These are phyloP conservation scores for Nanorana parkeri DNA, from an alignment of 2,113 vertebrate species.

Conservation along the genomic window DNA sequence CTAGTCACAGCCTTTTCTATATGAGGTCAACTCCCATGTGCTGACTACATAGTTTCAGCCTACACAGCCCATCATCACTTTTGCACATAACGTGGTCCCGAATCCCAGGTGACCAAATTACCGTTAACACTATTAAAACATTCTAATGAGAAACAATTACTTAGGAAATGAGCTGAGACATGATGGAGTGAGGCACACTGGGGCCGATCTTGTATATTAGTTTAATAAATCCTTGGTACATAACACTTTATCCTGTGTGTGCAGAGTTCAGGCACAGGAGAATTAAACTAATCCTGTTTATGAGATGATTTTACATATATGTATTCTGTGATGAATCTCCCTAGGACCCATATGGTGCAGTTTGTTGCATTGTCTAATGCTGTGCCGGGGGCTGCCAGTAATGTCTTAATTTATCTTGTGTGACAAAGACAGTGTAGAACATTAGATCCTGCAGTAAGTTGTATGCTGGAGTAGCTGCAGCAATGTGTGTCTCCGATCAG, in stretches of 20 bases:
- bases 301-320: background rate
- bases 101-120: conserved; percentile 87
- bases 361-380: conserved; percentile 89
- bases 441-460: background rate
- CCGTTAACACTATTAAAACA: conserved; percentile 89
- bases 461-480: background rate
- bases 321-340: conserved; percentile 90
- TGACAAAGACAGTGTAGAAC: background rate
- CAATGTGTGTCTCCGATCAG: background rate
- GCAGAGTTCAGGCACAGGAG: conserved; percentile 80
- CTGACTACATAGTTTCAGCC: background rate
- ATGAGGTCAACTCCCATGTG: too few species aligned
- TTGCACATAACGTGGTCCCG: conserved; percentile 60
- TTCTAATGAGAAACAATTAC: conserved; percentile 94
- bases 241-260: conserved; percentile 75
- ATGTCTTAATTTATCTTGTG: conserved; percentile 81
- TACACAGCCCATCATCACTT: background rate
- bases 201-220: conserved; percentile 77
- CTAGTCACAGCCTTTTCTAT: too few species aligned
- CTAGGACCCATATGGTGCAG: conserved; percentile 83
- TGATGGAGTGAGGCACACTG: conserved; percentile 70
- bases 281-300: conserved; percentile 76
- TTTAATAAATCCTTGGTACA: conserved; percentile 88
- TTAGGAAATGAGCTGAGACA: conserved; percentile 81
- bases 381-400: conserved; percentile 77